A percentile compares a stretch with the other conserved stretches of the same genome.
phyloP scores from a whole-genome alignment of 2,113 vertebrate species.

The Monarcha castaneiventris region DNA sequence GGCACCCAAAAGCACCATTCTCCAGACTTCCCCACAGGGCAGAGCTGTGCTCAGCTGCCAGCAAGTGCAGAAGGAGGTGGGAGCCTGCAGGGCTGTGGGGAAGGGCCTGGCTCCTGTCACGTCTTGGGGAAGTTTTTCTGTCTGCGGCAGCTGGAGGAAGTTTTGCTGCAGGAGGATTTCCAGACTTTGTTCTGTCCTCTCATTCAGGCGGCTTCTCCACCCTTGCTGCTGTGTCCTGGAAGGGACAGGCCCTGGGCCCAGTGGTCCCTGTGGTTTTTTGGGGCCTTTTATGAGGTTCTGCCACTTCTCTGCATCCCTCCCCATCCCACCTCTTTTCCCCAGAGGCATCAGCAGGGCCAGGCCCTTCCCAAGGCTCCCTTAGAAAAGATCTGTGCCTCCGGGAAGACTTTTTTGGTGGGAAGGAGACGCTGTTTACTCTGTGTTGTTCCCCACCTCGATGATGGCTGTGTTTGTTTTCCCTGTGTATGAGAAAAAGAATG shows the following conservation, averaged over 20 bases:
- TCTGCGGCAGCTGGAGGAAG: neutral
- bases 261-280: neutral
- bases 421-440: neutral
- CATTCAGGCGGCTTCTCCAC: neutral
- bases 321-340: neutral
- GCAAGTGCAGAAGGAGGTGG: neutral
- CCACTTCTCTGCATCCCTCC: neutral
- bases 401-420: neutral
- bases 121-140: neutral
- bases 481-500: neutral
- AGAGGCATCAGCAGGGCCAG: neutral
- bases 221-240: neutral
- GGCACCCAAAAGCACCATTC: neutral
- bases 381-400: neutral
- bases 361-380: accelerated
- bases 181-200: neutral
- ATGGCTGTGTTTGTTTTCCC: neutral
- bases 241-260: neutral
- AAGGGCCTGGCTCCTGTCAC: neutral
- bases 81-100: neutral
- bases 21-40: neutral
- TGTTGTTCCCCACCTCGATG: neutral
- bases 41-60: neutral
- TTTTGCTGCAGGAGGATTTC: neutral
- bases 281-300: neutral